Evolutionary conservation across 2,113 vertebrate species (phyloP).

Genomic region (Dunckerocampus dactyliophorus): DNA sequence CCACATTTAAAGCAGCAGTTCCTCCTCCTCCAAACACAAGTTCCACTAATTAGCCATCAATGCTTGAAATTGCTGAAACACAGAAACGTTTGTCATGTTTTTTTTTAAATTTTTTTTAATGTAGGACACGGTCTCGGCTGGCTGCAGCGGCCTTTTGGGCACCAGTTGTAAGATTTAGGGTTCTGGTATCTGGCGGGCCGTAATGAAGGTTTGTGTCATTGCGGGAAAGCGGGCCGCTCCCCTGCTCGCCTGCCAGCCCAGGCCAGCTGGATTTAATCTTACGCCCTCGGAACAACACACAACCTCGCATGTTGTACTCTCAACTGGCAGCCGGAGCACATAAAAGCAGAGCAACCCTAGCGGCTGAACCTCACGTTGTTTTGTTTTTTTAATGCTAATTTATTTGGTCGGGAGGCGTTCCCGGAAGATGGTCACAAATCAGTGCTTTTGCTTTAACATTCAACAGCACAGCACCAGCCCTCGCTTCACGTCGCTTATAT

Average conservation of each 20-base stretch:
- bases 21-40: not conserved
- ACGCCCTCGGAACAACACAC: not conserved
- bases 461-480: too few species aligned
- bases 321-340: not conserved
- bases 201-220: not conserved
- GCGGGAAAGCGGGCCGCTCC: not conserved
- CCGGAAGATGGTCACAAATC: too few species aligned
- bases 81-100: not conserved
- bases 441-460: too few species aligned
- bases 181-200: not conserved
- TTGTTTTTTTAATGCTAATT: too few species aligned
- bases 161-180: not conserved
- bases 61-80: not conserved
- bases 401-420: too few species aligned
- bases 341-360: too few species aligned
- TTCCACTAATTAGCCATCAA: not conserved
- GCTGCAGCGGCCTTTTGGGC: not conserved
- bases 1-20: not conserved
- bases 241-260: not conserved
- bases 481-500: too few species aligned
- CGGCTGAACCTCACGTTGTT: too few species aligned
- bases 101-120: too few species aligned
- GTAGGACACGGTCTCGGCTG: not conserved
- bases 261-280: slow-evolving; percentile 1
- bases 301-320: not conserved